phyloP scores from a whole-genome alignment of 2,888 invertebrate genomes.

The Drosophila pseudotakahashii region DNA sequence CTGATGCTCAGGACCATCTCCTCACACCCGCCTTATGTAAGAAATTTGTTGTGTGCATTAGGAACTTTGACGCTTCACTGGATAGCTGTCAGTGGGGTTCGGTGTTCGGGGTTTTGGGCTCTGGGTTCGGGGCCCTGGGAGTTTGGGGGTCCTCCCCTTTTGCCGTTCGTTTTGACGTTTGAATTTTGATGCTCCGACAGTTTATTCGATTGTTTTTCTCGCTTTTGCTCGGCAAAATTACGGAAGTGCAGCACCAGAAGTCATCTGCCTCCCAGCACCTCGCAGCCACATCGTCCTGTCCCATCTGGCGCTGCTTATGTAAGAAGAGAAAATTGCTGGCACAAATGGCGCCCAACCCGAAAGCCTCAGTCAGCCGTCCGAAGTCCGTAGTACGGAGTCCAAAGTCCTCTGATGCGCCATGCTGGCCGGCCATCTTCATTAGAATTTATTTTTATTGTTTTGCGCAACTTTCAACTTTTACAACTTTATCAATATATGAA shows the following conservation, averaged over 20 bases:
- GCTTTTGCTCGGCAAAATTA: slow-evolving; percentile 74
- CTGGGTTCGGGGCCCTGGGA: slow-evolving; percentile 17
- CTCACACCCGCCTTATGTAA: slow-evolving; percentile 51
- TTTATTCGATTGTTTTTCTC: slow-evolving; percentile 82
- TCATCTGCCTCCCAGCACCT: slow-evolving; percentile 40
- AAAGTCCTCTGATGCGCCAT: slow-evolving; percentile 62
- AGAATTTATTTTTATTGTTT: slow-evolving; percentile 78
- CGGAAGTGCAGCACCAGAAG: slow-evolving; percentile 73
- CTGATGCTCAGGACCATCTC: slow-evolving; percentile 1
- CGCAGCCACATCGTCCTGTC: slow-evolving; percentile 15
- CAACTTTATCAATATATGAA: slow-evolving; percentile 80
- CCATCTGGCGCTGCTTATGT: slow-evolving; percentile 61
- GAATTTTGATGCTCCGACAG: slow-evolving; percentile 80
- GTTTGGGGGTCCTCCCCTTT: slow-evolving; percentile 36
- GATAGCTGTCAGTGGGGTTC: slow-evolving; percentile 74
- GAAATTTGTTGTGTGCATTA: slow-evolving; percentile 82
- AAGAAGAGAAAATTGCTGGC: slow-evolving; percentile 75
- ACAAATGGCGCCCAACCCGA: slow-evolving; percentile 66
- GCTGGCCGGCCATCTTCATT: slow-evolving; percentile 78
- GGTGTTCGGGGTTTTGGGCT: slow-evolving; percentile 38
- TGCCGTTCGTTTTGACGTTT: slow-evolving; percentile 74
- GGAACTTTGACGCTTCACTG: slow-evolving; percentile 83
- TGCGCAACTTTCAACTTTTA: slow-evolving; percentile 80
- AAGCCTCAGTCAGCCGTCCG: slow-evolving; percentile 10
- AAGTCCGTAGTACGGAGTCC: slow-evolving; percentile 2